Evolutionary conservation across 2,113 vertebrate genomes (phyloP).

Genomic region (Chascanopsetta lugubris): DNA sequence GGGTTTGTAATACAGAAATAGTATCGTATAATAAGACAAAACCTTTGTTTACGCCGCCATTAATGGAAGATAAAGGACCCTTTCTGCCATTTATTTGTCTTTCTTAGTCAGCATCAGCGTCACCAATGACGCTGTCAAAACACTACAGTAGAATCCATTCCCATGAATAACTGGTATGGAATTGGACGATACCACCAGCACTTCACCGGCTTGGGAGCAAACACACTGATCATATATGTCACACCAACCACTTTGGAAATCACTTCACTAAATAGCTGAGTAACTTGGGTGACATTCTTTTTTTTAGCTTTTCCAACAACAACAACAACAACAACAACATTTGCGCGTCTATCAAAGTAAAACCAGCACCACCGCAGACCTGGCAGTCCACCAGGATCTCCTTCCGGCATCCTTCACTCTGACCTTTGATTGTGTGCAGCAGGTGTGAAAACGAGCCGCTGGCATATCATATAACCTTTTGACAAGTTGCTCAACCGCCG

Average conservation of each 20-base stretch:
- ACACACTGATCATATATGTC: no score
- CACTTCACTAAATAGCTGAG: no score
- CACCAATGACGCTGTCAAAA: not conserved
- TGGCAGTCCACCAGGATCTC: not conserved
- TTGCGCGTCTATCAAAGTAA: not conserved
- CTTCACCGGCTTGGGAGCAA: no score
- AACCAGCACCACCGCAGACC: not conserved
- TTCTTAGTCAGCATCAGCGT: not conserved
- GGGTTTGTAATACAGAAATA: conserved; percentile 8
- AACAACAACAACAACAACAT: no score
- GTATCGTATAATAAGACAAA: not conserved
- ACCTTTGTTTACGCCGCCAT: not conserved
- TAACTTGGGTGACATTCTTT: no score
- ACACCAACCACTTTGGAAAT: no score
- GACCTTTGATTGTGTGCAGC: conserved; percentile 57
- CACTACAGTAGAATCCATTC: no score
- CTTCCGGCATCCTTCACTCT: conserved; percentile 25
- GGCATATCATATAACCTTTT: conserved; percentile 71
- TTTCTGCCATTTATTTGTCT: not conserved
- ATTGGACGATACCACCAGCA: no score
- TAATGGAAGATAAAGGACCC: not conserved
- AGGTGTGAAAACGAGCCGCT: conserved; percentile 68
- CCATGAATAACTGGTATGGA: no score
- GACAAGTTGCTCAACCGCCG: conserved; percentile 72
- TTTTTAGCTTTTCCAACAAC: no score